Evolutionary conservation across 2,797 vertebrate genomes (phyloP).

Genomic region (Diplodus sargus): DNA sequence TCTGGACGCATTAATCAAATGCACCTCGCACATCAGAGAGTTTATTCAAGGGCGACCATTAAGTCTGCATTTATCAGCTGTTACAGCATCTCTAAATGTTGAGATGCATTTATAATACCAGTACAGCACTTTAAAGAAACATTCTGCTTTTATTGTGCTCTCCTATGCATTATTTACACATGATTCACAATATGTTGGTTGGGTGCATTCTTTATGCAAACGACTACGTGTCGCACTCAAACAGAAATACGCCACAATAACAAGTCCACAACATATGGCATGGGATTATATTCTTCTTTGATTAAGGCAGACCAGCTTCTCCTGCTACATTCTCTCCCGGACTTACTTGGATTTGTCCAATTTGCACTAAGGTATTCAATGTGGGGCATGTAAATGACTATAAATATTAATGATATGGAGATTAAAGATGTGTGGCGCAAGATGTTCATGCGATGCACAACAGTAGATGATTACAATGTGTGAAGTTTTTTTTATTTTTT

Average conservation of each 20-base stretch:
- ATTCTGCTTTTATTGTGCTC: slow-evolving; percentile 3
- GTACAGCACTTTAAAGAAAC: slow-evolving; percentile 2
- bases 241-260: neutral
- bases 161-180: neutral
- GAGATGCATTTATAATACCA: slow-evolving; percentile 32
- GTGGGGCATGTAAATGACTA: neutral
- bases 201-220: neutral
- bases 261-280: neutral
- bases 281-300: neutral
- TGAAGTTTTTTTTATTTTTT: neutral
- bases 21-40: slow-evolving; percentile 26
- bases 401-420: neutral
- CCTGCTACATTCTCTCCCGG: neutral
- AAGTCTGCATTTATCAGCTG: slow-evolving; percentile 46
- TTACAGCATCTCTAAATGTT: slow-evolving; percentile 26
- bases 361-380: neutral
- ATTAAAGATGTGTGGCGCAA: neutral
- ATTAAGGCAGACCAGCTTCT: neutral
- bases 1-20: slow-evolving; percentile 64
- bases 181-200: neutral
- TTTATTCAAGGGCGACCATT: slow-evolving; percentile 63
- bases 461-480: slow-evolving; percentile 5
- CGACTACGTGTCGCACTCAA: neutral
- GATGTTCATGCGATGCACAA: slow-evolving; percentile 1
- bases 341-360: neutral